Conservation (phyloP, 2,797 vertebrate genomes). For the Coreius guichenoti region DNA sequence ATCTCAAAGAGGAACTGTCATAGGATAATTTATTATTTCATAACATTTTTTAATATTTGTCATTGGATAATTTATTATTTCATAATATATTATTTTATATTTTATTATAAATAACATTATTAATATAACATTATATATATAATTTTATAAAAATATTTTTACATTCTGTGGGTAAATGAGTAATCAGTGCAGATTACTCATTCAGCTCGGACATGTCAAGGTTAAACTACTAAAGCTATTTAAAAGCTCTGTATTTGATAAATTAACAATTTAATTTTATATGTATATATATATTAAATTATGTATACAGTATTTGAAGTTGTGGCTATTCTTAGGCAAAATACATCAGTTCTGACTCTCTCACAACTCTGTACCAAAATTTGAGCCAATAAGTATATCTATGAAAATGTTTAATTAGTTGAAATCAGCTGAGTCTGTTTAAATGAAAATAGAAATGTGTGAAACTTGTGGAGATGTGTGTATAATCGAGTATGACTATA, state of each 20-base stretch:
- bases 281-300: not conserved
- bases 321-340: not conserved
- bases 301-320: not conserved
- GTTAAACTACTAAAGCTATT: not conserved
- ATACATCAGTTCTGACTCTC: not conserved
- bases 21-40: not conserved
- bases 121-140: not conserved
- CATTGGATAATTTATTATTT: too few relatives aligned
- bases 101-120: not conserved
- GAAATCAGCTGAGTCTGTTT: not conserved
- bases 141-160: too few relatives aligned
- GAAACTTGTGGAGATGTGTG: not conserved
- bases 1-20: not conserved
- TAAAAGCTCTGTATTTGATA: not conserved
- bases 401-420: not conserved
- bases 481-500: conserved; percentile 6
- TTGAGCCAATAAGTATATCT: not conserved
- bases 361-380: not conserved
- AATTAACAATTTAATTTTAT: too few relatives aligned
- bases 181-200: not conserved
- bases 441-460: not conserved
- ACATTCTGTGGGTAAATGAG: not conserved
- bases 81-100: too few relatives aligned
- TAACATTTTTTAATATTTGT: too few relatives aligned
- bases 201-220: not conserved